A percentile compares a stretch with the other conserved stretches of the same genome.
These are phyloP conservation scores for Orius laevigatus DNA, from an alignment of 1,140 invertebrate species.

Conservation along the genomic window DNA sequence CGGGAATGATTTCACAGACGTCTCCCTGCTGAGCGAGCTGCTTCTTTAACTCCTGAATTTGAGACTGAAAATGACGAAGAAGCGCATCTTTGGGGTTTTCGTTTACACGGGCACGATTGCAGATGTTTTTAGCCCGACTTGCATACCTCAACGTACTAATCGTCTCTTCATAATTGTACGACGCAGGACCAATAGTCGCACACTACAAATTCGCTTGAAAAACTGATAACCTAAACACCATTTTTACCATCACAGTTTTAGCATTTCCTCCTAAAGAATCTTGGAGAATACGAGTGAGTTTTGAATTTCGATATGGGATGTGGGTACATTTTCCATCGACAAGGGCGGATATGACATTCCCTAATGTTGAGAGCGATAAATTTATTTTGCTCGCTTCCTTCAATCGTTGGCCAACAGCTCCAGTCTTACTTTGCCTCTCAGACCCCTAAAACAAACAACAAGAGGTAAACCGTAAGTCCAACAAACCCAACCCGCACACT, in stretches of 20 bases:
- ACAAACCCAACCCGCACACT: too few relatives aligned
- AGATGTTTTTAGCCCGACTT: slow-evolving; percentile 92
- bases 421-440: slow-evolving; percentile 82
- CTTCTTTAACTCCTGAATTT: slow-evolving; percentile 81
- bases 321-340: slow-evolving; percentile 88
- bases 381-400: slow-evolving; percentile 95
- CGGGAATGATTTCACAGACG: too few relatives aligned
- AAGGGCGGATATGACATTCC: slow-evolving; percentile 88
- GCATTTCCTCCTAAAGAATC: slow-evolving; percentile 92
- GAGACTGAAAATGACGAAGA: slow-evolving; percentile 86
- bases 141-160: slow-evolving; percentile 94
- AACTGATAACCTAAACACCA: slow-evolving; percentile 6
- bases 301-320: slow-evolving; percentile 89
- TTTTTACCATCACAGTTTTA: slow-evolving; percentile 79
- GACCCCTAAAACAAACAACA: slow-evolving; percentile 43
- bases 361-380: slow-evolving; percentile 78
- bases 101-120: slow-evolving; percentile 90
- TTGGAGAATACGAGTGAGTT: slow-evolving; percentile 79
- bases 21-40: slow-evolving; percentile 41
- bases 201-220: slow-evolving; percentile 33
- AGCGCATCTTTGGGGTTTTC: slow-evolving; percentile 97
- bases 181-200: slow-evolving; percentile 90
- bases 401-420: slow-evolving; percentile 69
- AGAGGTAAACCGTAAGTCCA: too few relatives aligned
- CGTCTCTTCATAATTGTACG: slow-evolving; percentile 94